Percentiles rank a stretch among this genome's conserved stretches.
Conservation (phyloP, 2,888 invertebrate species). For the Tenthredo notha region DNA sequence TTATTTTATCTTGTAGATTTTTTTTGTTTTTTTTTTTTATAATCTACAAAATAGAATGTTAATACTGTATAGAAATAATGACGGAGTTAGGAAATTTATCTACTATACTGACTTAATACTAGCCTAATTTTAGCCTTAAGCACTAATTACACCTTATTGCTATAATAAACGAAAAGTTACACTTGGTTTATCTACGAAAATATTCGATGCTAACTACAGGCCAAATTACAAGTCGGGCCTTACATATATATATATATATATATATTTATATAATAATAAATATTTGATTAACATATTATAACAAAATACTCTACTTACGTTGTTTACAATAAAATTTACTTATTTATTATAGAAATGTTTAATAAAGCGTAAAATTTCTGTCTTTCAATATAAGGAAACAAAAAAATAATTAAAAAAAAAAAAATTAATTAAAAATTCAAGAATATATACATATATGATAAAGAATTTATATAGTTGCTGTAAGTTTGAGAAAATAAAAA, state of each 20-base stretch:
- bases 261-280: constrained; percentile 24
- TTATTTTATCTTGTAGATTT: neutral
- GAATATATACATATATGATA: neutral
- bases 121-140: constrained; percentile 42
- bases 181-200: constrained; percentile 53
- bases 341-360: constrained; percentile 6
- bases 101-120: constrained; percentile 49
- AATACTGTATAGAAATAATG: neutral
- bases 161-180: constrained; percentile 41
- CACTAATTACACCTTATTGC: constrained; percentile 41
- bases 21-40: neutral
- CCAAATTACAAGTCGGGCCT: constrained; percentile 49
- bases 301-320: constrained; percentile 50
- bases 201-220: constrained; percentile 40
- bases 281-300: neutral
- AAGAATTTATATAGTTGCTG: constrained; percentile 42
- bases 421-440: neutral
- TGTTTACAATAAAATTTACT: neutral
- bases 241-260: constrained; percentile 18
- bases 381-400: neutral
- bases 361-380: neutral
- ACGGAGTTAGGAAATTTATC: constrained; percentile 43
- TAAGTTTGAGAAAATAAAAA: constrained; percentile 25
- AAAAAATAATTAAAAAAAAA: neutral
- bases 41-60: neutral